Conservation (phyloP, 1,140 invertebrate genomes). For the Drosophila prosaltans region DNA sequence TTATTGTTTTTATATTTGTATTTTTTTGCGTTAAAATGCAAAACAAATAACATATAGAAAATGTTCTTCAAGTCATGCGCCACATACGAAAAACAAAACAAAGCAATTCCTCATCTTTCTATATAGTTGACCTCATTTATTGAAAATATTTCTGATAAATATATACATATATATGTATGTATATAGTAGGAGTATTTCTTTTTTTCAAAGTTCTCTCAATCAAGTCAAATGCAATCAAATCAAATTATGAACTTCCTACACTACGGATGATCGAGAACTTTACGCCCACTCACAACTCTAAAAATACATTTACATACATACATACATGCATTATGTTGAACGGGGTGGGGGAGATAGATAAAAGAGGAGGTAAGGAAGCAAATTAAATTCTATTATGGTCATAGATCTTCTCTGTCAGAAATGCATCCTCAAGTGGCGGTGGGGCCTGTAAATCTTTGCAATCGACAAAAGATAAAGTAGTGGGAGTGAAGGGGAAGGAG, state of each 20-base stretch:
- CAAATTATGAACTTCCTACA: conserved; percentile 23
- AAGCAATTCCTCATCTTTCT: conserved; percentile 1
- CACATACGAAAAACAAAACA: background rate
- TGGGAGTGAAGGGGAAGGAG: background rate
- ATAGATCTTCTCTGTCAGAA: conserved; percentile 34
- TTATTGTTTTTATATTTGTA: background rate
- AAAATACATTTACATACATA: background rate
- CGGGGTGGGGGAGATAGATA: background rate
- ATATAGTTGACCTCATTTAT: conserved; percentile 10
- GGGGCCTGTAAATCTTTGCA: conserved; percentile 35
- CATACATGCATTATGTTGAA: background rate
- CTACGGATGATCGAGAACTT: background rate
- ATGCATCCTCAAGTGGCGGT: conserved; percentile 46
- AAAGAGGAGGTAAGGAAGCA: background rate
- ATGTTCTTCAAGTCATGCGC: conserved; percentile 4
- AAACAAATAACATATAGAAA: conserved; percentile 13
- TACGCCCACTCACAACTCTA: conserved; percentile 14
- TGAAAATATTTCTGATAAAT: background rate
- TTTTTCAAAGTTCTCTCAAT: conserved; percentile 14
- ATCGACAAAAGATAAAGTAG: conserved; percentile 13
- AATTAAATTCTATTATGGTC: conserved; percentile 60
- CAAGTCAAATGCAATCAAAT: conserved; percentile 16
- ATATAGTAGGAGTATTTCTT: conserved; percentile 1
- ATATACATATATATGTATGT: background rate
- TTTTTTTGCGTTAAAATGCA: background rate